These are phyloP conservation scores for Karalla daura DNA, from an alignment of 2,797 vertebrate genomes.

Conservation along the genomic window DNA sequence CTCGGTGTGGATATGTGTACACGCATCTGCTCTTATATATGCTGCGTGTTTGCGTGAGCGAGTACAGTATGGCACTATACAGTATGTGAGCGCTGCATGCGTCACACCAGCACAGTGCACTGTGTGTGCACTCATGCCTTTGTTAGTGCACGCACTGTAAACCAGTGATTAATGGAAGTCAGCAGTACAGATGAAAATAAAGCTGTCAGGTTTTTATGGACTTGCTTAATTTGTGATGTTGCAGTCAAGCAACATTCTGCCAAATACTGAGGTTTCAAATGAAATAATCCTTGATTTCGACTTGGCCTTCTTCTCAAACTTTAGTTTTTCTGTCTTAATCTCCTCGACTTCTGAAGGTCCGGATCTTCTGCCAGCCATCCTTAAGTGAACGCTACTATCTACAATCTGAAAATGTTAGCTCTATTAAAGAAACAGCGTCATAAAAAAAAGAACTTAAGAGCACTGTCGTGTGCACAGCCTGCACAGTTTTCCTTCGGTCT, in stretches of 20 bases:
- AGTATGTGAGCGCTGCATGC: constrained; percentile 1
- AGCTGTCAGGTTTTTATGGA: constrained; percentile 33
- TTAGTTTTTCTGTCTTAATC: constrained; percentile 42
- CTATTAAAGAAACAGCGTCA: constrained; percentile 24
- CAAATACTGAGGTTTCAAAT: constrained; percentile 44
- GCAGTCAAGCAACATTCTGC: constrained; percentile 9
- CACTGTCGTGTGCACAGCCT: neutral
- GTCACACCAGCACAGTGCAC: neutral
- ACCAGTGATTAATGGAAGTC: constrained; percentile 39
- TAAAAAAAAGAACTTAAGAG: constrained; percentile 21
- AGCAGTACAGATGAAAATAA: constrained; percentile 33
- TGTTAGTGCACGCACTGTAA: constrained; percentile 35
- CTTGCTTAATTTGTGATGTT: constrained; percentile 47
- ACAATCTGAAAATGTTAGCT: constrained; percentile 15
- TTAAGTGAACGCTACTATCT: constrained; percentile 24
- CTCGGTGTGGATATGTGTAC: neutral
- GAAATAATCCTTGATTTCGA: constrained; percentile 34
- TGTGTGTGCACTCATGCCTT: constrained; percentile 11
- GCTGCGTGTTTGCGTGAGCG: neutral
- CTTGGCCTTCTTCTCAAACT: constrained; percentile 30
- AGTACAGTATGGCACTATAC: neutral
- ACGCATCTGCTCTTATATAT: constrained; percentile 1
- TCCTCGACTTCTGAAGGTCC: constrained; percentile 5
- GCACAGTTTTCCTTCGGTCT: constrained; percentile 28
- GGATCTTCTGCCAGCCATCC: constrained; percentile 23